Evolutionary conservation across 2,797 vertebrate genomes (phyloP), one percentile per base, ranked within the genome.

Genomic region (Bradypodion pumilum): DNA sequence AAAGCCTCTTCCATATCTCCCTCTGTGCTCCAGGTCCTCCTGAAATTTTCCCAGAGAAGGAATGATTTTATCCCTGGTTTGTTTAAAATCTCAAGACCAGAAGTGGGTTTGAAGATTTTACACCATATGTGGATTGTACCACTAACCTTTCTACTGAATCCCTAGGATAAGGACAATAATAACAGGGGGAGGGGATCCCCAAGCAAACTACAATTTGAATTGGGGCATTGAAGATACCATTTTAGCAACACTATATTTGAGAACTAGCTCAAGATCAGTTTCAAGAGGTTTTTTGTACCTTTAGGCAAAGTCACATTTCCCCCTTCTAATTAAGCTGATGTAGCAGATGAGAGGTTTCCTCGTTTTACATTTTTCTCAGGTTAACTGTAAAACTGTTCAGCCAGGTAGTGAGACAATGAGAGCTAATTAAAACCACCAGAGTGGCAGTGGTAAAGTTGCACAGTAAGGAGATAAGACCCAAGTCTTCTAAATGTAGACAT

Each of bases 361-460:
- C 79, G 70, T 49, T 56, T 56, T 81, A 81, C 78, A 62, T 49
- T 70, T 81, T 85, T 62, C 79, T 85, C 78, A 73, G 68, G 60
- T 78, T 82, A 82, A 80, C 74, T 81, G 74, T 77, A 82, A 82
- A 82, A 73, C 75, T 68, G 66, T 73, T 78, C 80, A 82, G 74
- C 80, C 37, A 82, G 73, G 44, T 78, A 82, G 74, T 82, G 85
- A 78, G 80, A 77, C 85, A 86, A 82, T 86, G 68, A 82, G 59
- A 73, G 62, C 68, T 86, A 82, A 78, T 78, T 78, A 82, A 82
- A 86, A 82, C 74, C 74, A 78, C 74, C 74, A 35, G 37, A 72
- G 80, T 63, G 68, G 68, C 80, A 73, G 74, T 63, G 65, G n/a
- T 82, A 81, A 74, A 15, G 16, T 68, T 84, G 81, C 75, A 84